phyloP scores from a whole-genome alignment of 2,113 vertebrate genomes.

The Ptyas mucosa region DNA sequence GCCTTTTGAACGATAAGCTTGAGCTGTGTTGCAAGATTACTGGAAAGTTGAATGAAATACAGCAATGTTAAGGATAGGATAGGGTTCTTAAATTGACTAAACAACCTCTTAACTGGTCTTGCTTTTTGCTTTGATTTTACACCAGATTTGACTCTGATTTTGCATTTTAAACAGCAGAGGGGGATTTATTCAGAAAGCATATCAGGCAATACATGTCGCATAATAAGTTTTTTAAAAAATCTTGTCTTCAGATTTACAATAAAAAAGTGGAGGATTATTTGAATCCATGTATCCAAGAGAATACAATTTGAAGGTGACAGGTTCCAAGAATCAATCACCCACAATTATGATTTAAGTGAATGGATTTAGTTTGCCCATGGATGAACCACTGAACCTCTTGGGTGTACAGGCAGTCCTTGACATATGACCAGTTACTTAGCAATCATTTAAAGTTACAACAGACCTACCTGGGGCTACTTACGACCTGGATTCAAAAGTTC shows the following conservation, averaged over 20 bases:
- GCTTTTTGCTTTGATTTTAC: neutral
- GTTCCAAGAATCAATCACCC: neutral
- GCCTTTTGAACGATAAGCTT: neutral
- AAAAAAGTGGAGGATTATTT: accelerated
- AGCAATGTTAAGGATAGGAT: neutral
- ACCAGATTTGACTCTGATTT: neutral
- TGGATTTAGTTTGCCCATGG: neutral
- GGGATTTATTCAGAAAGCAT: neutral
- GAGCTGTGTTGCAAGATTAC: neutral
- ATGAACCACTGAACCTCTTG: neutral
- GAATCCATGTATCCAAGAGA: neutral
- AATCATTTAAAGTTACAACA: neutral
- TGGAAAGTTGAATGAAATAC: neutral
- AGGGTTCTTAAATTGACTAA: neutral
- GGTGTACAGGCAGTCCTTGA: neutral
- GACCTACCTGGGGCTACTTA: neutral
- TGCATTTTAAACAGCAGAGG: neutral
- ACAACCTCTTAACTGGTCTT: neutral
- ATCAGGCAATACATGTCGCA: neutral
- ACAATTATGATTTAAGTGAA: neutral
- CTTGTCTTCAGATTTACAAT: neutral
- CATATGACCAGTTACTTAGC: neutral
- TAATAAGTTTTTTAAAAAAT: neutral
- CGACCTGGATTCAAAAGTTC: neutral
- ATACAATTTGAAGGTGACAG: neutral